These are phyloP conservation scores for Corydoras maculifer DNA, from an alignment of 2,113 vertebrate species.

Conservation along the genomic window DNA sequence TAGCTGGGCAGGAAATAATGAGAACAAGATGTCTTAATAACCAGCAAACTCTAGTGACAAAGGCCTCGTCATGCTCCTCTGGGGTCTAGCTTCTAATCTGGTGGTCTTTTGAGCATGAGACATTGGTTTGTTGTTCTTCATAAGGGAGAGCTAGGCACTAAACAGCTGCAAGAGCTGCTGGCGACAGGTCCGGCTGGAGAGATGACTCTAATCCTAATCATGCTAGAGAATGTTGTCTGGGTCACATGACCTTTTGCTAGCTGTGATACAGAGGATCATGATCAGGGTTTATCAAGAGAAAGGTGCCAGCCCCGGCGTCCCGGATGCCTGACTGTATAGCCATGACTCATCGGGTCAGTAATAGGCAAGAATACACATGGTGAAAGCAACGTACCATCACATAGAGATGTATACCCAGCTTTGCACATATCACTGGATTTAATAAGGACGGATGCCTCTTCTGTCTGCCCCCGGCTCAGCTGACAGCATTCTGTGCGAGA, in stretches of 20 bases:
- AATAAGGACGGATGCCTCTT: background rate
- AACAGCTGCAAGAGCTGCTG: slow-evolving; percentile 70
- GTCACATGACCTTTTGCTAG: slow-evolving; percentile 60
- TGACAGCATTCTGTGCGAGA: slow-evolving; percentile 2
- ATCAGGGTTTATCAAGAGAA: slow-evolving; percentile 61
- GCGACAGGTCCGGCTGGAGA: slow-evolving; percentile 69
- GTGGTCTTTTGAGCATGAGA: slow-evolving; percentile 62
- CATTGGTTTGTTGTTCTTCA: slow-evolving; percentile 48
- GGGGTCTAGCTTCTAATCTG: slow-evolving; percentile 68
- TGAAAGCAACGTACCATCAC: slow-evolving; percentile 7
- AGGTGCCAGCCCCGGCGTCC: slow-evolving; percentile 62
- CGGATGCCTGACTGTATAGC: slow-evolving; percentile 51
- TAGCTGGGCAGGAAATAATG: slow-evolving; percentile 43
- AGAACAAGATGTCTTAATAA: slow-evolving; percentile 52
- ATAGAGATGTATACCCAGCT: slow-evolving; percentile 16
- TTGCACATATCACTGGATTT: background rate
- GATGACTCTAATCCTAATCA: slow-evolving; percentile 73
- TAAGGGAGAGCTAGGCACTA: slow-evolving; percentile 61
- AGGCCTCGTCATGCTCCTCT: slow-evolving; percentile 64
- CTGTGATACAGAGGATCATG: slow-evolving; percentile 58
- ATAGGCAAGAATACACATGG: slow-evolving; percentile 43
- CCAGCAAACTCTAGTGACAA: slow-evolving; percentile 65
- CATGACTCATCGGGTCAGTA: slow-evolving; percentile 62
- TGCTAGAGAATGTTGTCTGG: slow-evolving; percentile 63
- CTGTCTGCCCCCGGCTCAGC: background rate